phyloP scores from a whole-genome alignment of 2,113 vertebrate species.

The Etheostoma cragini region DNA sequence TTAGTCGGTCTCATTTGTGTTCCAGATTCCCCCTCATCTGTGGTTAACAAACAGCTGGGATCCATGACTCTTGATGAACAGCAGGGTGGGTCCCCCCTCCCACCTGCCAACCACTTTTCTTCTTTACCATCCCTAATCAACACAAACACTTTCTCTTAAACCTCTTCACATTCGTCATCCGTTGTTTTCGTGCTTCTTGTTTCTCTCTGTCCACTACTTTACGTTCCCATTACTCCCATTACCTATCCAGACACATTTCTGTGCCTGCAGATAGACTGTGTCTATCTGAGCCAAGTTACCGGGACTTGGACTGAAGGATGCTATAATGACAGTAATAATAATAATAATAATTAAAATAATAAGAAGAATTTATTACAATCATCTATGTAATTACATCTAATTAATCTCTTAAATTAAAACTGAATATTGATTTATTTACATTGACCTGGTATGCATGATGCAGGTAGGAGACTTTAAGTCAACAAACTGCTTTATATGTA shows the following conservation, averaged over 20 bases:
- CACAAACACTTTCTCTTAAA: conserved; percentile 1
- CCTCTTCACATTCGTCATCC: conserved; percentile 15
- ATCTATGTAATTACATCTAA: not conserved
- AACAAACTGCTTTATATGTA: not conserved
- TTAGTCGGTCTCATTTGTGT: conserved; percentile 93
- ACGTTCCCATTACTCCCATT: conserved; percentile 5
- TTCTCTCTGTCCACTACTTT: conserved; percentile 17
- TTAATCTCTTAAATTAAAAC: too few relatives aligned
- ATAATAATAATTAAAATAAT: not conserved
- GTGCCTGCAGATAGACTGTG: not conserved
- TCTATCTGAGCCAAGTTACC: conserved; percentile 8
- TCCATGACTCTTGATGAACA: conserved; percentile 98
- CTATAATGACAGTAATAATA: not conserved
- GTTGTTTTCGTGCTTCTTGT: conserved; percentile 13
- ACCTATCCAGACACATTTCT: not conserved
- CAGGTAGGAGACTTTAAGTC: not conserved
- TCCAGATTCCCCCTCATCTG: conserved; percentile 99
- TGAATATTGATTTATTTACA: not conserved
- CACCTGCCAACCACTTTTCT: conserved; percentile 66
- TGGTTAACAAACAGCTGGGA: conserved; percentile 99
- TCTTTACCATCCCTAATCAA: conserved; percentile 13
- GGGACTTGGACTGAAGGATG: not conserved
- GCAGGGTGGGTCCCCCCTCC: conserved; percentile 91
- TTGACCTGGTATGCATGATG: not conserved
- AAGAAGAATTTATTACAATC: not conserved